Conservation (phyloP, 2,888 invertebrate genomes). For the Parnassius orleans region DNA sequence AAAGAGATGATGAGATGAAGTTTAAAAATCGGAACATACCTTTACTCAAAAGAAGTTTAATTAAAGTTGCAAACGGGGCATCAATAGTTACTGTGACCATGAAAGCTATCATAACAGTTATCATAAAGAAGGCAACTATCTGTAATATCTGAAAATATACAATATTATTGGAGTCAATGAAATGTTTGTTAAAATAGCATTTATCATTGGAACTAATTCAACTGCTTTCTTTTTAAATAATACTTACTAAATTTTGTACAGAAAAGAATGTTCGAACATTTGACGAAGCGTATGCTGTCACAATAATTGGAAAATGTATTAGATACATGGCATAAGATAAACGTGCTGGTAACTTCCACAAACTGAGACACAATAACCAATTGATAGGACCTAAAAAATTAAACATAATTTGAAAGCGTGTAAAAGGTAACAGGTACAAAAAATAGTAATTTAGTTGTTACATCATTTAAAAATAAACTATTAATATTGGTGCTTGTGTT, state of each 20-base stretch:
- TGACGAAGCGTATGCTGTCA: conserved; percentile 8
- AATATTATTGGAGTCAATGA: no score
- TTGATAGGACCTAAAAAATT: conserved; percentile 55
- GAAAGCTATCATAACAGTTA: conserved; percentile 13
- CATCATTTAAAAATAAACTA: no score
- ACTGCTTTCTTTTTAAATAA: background rate
- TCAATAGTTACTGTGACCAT: conserved; percentile 13
- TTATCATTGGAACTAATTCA: no score
- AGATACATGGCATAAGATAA: conserved; percentile 80
- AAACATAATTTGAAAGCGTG: background rate
- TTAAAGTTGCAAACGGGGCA: conserved; percentile 18
- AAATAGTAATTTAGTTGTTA: no score
- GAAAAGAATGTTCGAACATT: conserved; percentile 11
- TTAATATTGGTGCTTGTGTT: no score
- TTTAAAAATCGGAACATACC: conserved; percentile 1
- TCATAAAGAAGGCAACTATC: conserved; percentile 13
- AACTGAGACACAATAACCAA: conserved; percentile 65
- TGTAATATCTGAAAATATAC: conserved; percentile 3
- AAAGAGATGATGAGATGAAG: no score
- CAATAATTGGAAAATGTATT: conserved; percentile 56
- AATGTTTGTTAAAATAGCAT: no score
- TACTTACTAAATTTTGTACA: conserved; percentile 19
- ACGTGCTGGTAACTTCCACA: conserved; percentile 74
- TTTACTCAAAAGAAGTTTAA: conserved; percentile 17
- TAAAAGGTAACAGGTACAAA: no score